phyloP scores from a whole-genome alignment of 2,113 vertebrate species.

The Cyprinus carpio region DNA sequence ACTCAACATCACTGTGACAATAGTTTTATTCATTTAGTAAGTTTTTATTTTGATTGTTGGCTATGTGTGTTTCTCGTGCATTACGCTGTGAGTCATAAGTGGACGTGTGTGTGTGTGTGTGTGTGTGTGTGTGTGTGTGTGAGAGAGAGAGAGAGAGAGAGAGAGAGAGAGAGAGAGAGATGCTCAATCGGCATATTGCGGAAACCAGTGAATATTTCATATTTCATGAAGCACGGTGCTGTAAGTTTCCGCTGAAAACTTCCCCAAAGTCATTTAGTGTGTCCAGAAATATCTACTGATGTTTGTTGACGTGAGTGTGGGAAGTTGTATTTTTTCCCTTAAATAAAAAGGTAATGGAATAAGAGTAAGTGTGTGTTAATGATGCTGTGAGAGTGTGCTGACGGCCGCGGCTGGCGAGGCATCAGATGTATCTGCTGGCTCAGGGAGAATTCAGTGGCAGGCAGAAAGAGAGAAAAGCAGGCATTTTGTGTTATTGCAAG shows the following conservation, averaged over 20 bases:
- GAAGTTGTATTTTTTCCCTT: not conserved
- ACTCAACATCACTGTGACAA: too few species aligned
- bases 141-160: too few species aligned
- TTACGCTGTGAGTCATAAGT: not conserved
- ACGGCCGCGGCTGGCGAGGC: not conserved
- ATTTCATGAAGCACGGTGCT: not conserved
- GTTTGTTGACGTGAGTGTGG: constrained; percentile 5
- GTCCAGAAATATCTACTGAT: not conserved
- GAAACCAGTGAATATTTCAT: constrained; percentile 9
- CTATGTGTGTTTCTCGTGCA: not conserved
- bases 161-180: too few species aligned
- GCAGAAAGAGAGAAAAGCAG: constrained; percentile 18
- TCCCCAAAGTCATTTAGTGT: not conserved
- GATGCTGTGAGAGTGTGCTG: not conserved
- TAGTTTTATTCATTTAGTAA: too few species aligned
- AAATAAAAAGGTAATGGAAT: constrained; percentile 12
- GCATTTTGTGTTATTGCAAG: not conserved
- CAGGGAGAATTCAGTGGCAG: constrained; percentile 19
- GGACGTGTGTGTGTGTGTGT: not conserved
- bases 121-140: not conserved
- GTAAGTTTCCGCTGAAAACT: constrained; percentile 10
- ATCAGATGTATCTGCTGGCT: constrained; percentile 2
- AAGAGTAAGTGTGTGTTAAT: constrained; percentile 15
- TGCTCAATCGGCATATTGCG: not conserved
- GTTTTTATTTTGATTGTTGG: too few species aligned